A percentile compares a stretch with the other conserved stretches of the same genome.
phyloP scores from a whole-genome alignment of 2,113 vertebrate genomes.

The Marcusenius ussheri region DNA sequence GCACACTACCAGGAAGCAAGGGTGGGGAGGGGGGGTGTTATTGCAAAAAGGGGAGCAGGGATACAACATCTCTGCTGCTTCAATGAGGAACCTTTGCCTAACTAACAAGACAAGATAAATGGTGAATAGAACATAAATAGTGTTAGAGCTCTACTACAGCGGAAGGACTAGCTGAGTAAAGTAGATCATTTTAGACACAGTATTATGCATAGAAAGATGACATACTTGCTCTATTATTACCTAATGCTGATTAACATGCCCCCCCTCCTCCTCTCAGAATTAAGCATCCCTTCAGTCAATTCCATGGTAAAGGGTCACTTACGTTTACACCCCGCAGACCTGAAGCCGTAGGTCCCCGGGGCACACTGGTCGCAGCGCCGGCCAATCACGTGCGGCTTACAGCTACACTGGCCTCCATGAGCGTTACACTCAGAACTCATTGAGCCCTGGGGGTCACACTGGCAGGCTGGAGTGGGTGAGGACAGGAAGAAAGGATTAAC shows the following conservation, averaged over 20 bases:
- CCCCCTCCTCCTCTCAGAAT: not conserved
- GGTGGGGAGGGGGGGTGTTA: not conserved
- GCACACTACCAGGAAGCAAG: constrained; percentile 62
- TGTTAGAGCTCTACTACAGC: not conserved
- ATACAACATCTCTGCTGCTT: not conserved
- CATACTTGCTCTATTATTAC: not conserved
- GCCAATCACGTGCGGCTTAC: constrained; percentile 76
- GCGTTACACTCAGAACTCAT: constrained; percentile 77
- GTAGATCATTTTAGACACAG: not conserved
- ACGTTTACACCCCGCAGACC: constrained; percentile 80
- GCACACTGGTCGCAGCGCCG: constrained; percentile 76
- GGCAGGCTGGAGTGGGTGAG: constrained; percentile 69
- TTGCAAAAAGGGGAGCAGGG: not conserved
- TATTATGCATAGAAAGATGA: not conserved
- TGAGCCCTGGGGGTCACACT: constrained; percentile 84
- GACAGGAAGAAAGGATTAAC: not conserved
- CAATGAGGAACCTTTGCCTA: not conserved
- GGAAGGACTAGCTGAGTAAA: not conserved
- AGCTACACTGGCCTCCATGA: constrained; percentile 83
- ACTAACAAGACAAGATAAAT: not conserved
- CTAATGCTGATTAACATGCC: not conserved
- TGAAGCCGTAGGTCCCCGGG: constrained; percentile 81
- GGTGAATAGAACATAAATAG: not conserved
- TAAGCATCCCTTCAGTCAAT: not conserved
- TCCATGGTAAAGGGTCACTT: constrained; percentile 24